Conservation (phyloP, 2,888 invertebrate genomes). For the Limnephilus marmoratus region DNA sequence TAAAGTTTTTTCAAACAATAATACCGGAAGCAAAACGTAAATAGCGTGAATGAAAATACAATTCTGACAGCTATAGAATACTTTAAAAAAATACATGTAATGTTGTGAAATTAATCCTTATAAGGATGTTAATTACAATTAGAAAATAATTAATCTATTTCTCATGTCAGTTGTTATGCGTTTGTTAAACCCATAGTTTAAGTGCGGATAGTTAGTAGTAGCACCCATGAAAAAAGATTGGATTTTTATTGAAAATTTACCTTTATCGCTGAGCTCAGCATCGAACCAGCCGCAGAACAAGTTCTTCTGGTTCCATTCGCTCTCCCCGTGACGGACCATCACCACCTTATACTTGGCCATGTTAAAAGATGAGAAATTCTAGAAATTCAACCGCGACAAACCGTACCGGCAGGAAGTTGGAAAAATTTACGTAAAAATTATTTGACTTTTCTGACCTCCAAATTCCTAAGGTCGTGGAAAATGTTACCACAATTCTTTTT, state of each 20-base stretch:
- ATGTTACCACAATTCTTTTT: background rate
- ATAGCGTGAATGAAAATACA: background rate
- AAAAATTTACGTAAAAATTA: constrained; percentile 24
- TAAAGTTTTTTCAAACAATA: background rate
- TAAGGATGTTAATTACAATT: background rate
- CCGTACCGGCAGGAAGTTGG: constrained; percentile 16
- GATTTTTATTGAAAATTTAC: constrained; percentile 70
- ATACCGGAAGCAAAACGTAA: background rate
- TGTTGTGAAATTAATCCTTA: background rate
- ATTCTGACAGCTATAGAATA: background rate
- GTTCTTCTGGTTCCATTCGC: constrained; percentile 86
- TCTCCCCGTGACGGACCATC: constrained; percentile 87
- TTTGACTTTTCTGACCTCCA: constrained; percentile 65
- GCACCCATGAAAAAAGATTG: background rate
- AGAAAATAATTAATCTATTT: background rate
- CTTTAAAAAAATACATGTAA: background rate
- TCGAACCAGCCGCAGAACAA: constrained; percentile 87
- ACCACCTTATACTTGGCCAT: constrained; percentile 79
- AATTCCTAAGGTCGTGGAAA: constrained; percentile 56
- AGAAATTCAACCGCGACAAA: background rate
- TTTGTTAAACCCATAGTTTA: background rate
- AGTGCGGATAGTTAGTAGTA: background rate
- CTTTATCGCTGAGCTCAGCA: constrained; percentile 82
- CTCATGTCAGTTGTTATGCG: background rate
- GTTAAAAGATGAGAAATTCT: constrained; percentile 16